Percentiles rank a stretch among this genome's conserved stretches.
phyloP scores from a whole-genome alignment of 1,140 invertebrate species.

The Odontomachus brunneus region DNA sequence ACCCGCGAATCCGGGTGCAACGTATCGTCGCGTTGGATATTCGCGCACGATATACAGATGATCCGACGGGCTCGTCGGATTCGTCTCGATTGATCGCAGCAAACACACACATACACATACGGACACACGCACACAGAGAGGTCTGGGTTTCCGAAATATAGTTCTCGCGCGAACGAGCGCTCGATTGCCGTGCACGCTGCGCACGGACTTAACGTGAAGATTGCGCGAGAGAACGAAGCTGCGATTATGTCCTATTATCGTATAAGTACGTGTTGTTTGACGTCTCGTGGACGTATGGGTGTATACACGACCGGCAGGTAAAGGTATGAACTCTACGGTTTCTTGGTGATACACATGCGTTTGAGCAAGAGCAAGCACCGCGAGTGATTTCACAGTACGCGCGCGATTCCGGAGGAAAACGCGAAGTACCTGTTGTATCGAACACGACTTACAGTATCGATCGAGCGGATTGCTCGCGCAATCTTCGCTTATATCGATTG shows the following conservation, averaged over 20 bases:
- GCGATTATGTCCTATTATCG: conserved; percentile 72
- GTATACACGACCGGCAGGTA: no score
- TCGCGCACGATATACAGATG: neutral
- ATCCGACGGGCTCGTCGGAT: no score
- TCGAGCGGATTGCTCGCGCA: no score
- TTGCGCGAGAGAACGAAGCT: conserved; percentile 47
- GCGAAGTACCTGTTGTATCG: no score
- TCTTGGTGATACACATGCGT: no score
- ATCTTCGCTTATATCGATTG: no score
- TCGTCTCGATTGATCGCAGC: neutral
- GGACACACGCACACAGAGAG: no score
- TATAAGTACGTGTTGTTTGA: conserved; percentile 1
- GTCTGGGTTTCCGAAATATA: conserved; percentile 20
- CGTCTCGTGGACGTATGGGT: no score
- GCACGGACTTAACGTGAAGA: conserved; percentile 21
- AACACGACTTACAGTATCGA: neutral
- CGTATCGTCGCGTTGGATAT: conserved; percentile 20
- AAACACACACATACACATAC: neutral
- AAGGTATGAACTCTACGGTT: no score
- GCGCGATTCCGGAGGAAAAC: no score
- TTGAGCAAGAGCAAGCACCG: no score
- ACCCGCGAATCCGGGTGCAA: conserved; percentile 1
- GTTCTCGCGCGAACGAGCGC: conserved; percentile 23
- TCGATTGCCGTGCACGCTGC: conserved; percentile 7
- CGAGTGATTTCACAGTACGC: no score